Conservation (phyloP, 92 coral and sea anemone genomes). For the Pocillopora meandrina region DNA sequence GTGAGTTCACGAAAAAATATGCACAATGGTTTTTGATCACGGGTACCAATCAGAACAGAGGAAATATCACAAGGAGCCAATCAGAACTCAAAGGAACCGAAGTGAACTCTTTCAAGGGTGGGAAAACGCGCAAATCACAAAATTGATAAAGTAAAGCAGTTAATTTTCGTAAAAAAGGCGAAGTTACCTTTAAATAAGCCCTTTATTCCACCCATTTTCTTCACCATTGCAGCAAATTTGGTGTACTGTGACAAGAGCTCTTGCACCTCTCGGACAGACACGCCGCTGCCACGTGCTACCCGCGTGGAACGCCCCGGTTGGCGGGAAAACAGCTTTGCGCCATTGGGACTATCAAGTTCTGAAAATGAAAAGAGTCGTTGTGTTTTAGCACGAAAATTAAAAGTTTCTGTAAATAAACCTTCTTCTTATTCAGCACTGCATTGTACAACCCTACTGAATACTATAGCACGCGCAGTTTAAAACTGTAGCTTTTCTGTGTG, state of each 20-base stretch:
- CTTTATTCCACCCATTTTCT: constrained; percentile 99
- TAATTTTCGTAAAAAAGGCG: not conserved
- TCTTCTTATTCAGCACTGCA: too few species aligned
- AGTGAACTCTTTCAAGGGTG: not conserved
- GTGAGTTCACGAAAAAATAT: too few species aligned
- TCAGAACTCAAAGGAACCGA: too few species aligned
- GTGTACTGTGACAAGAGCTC: constrained; percentile 95
- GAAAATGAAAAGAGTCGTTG: not conserved
- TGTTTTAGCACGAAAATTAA: not conserved
- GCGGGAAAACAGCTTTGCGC: constrained; percentile 97
- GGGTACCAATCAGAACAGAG: too few species aligned
- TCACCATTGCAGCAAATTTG: constrained; percentile 98
- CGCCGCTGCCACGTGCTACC: constrained; percentile 97
- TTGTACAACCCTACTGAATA: too few species aligned
- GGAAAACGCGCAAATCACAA: not conserved
- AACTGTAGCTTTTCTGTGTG: too few species aligned
- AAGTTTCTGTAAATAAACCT: not conserved
- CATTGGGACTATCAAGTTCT: constrained; percentile 97
- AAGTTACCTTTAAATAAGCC: constrained; percentile 92
- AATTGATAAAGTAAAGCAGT: not conserved
- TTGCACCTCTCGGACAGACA: constrained; percentile 96
- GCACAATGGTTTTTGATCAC: too few species aligned
- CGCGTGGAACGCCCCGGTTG: constrained; percentile 95
- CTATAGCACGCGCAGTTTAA: too few species aligned
- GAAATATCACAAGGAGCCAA: too few species aligned